A percentile compares a stretch with the other conserved stretches of the same genome.
These are phyloP conservation scores for Anarhynchus alexandrinus DNA, from an alignment of 2,113 vertebrate species.

Conservation along the genomic window DNA sequence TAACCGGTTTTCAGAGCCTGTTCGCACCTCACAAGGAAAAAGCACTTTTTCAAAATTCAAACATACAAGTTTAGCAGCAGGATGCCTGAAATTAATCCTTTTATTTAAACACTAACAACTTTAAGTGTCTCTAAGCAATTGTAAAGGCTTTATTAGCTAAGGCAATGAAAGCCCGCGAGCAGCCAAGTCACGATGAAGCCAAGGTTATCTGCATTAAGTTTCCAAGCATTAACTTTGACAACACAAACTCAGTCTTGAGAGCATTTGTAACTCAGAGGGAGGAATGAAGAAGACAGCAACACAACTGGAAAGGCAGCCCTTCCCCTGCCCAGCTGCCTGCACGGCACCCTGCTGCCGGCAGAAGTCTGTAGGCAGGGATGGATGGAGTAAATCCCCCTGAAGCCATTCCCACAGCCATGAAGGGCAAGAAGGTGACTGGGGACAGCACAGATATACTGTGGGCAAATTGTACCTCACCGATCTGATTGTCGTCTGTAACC, in stretches of 20 bases:
- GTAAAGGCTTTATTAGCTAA: not conserved
- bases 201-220: not conserved
- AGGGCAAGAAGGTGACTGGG: not conserved
- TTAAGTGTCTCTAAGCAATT: constrained; percentile 6
- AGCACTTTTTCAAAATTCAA: not conserved
- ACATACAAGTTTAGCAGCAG: not conserved
- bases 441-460: too few species aligned
- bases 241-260: not conserved
- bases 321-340: not conserved
- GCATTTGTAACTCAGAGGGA: not conserved
- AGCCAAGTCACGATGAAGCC: not conserved
- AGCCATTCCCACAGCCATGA: not conserved
- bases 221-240: not conserved
- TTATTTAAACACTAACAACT: constrained; percentile 28
- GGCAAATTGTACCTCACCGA: fast-evolving
- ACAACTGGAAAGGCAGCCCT: not conserved
- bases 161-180: not conserved
- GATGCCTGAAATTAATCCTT: constrained; percentile 23
- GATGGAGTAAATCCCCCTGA: not conserved
- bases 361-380: not conserved
- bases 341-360: not conserved
- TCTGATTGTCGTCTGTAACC: not conserved
- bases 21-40: not conserved
- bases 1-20: not conserved
- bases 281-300: not conserved